phyloP scores from a whole-genome alignment of 53 echinoderm and acorn worm species.

The Holothuria scabra region DNA sequence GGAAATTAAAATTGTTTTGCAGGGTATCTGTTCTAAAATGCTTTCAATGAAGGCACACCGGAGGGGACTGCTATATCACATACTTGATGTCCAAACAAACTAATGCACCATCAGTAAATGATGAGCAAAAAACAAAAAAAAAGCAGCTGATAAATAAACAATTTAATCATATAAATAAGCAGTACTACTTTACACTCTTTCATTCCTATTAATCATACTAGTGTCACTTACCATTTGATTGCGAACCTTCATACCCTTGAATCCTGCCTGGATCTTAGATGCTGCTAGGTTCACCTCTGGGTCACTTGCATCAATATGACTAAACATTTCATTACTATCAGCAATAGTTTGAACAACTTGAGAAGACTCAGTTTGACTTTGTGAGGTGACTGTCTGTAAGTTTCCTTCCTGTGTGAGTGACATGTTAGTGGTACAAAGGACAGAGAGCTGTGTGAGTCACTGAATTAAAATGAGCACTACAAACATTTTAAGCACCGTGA shows the following conservation, averaged over 20 bases:
- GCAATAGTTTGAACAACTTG: background rate
- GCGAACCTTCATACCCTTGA: conserved; percentile 60
- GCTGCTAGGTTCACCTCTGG: conserved; percentile 62
- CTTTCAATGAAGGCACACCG: too few relatives aligned
- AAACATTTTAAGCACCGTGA: too few relatives aligned
- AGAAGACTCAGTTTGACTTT: background rate
- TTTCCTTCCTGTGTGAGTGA: background rate
- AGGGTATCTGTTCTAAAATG: too few relatives aligned
- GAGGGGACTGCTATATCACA: too few relatives aligned
- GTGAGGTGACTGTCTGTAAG: background rate
- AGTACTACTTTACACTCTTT: background rate
- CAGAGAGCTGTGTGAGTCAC: background rate
- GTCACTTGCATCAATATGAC: conserved; percentile 64
- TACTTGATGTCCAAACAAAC: too few relatives aligned
- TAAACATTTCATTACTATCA: background rate
- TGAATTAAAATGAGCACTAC: too few relatives aligned
- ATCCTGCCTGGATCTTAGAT: conserved; percentile 66
- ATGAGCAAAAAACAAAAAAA: too few relatives aligned
- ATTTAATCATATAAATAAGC: background rate
- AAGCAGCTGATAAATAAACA: too few relatives aligned
- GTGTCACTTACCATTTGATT: conserved; percentile 48
- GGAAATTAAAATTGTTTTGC: too few relatives aligned
- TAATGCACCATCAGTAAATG: too few relatives aligned
- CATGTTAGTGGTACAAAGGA: conserved; percentile 3
- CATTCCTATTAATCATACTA: background rate